Percentiles rank a stretch among this genome's conserved stretches.
phyloP scores from a whole-genome alignment of 2,888 invertebrate species.

The Hypercompe scribonia region DNA sequence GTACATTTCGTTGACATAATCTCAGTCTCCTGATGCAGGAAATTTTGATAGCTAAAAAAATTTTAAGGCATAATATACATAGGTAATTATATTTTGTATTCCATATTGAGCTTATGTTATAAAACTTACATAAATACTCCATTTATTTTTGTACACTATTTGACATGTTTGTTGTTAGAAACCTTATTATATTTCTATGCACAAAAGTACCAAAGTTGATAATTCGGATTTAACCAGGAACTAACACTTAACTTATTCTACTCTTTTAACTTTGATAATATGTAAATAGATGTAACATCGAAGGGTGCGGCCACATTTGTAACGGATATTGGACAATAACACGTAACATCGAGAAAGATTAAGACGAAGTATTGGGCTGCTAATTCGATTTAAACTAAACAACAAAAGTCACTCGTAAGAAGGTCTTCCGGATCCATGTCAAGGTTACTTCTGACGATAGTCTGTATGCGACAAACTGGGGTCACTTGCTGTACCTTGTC shows the following conservation, averaged over 20 bases:
- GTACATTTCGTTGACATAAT: slow-evolving; percentile 21
- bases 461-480: neutral
- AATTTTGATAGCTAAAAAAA: neutral
- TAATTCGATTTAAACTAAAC: slow-evolving; percentile 14
- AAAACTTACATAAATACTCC: slow-evolving; percentile 18
- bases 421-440: slow-evolving; percentile 21
- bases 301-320: slow-evolving; percentile 14
- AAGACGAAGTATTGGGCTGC: neutral
- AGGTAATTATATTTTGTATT: slow-evolving; percentile 41
- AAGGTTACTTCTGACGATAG: slow-evolving; percentile 24
- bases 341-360: slow-evolving; percentile 7
- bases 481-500: neutral
- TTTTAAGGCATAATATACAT: slow-evolving; percentile 18
- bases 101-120: slow-evolving; percentile 19
- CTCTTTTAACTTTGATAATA: neutral
- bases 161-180: slow-evolving; percentile 40
- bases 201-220: slow-evolving; percentile 30
- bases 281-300: slow-evolving; percentile 12
- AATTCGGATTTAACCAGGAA: slow-evolving; percentile 1
- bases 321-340: slow-evolving; percentile 6
- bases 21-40: slow-evolving; percentile 3
- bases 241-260: neutral
- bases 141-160: slow-evolving; percentile 46
- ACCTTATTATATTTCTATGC: slow-evolving; percentile 18
- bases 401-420: slow-evolving; percentile 27